Percentiles rank a stretch among this genome's conserved stretches.
Evolutionary conservation across 2,113 vertebrate genomes (phyloP).

Genomic region (Terrapene triunguis): DNA sequence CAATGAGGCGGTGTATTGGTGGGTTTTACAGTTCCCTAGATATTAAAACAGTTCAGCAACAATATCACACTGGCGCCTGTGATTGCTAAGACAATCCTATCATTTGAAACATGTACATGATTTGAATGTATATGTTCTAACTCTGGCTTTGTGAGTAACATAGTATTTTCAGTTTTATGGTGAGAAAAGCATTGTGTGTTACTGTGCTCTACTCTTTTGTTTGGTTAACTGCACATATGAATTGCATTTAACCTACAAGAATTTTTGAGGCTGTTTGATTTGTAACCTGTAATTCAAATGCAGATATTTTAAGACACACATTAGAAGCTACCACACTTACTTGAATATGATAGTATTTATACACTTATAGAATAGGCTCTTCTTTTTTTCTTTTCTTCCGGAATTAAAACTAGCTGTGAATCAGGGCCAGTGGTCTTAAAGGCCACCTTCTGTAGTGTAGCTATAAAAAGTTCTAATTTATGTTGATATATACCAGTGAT

Average conservation of each 20-base stretch:
- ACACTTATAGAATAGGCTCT: slow-evolving; percentile 3
- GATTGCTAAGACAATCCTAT: slow-evolving; percentile 37
- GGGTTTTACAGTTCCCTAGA: slow-evolving; percentile 67
- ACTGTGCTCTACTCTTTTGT: neutral
- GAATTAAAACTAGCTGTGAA: slow-evolving; percentile 32
- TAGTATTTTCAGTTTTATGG: neutral
- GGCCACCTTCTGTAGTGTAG: slow-evolving; percentile 68
- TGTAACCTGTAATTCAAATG: neutral
- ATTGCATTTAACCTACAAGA: neutral
- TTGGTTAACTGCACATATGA: neutral
- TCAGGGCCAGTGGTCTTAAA: slow-evolving; percentile 65
- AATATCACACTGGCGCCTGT: slow-evolving; percentile 46
- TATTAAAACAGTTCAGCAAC: slow-evolving; percentile 44
- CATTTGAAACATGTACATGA: slow-evolving; percentile 54
- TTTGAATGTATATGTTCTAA: slow-evolving; percentile 21
- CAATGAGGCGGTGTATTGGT: neutral
- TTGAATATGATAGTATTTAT: neutral
- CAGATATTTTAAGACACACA: neutral
- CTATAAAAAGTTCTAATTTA: slow-evolving; percentile 67
- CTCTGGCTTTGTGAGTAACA: slow-evolving; percentile 14
- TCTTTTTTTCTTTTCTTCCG: accelerated
- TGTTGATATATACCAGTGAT: slow-evolving; percentile 67
- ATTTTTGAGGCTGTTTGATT: slow-evolving; percentile 12
- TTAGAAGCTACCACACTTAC: slow-evolving; percentile 10
- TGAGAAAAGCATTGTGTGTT: neutral